A percentile compares a stretch with the other conserved stretches of the same genome.
Evolutionary conservation across 2,797 vertebrate species (phyloP).

Genomic region (Mastacembelus armatus): DNA sequence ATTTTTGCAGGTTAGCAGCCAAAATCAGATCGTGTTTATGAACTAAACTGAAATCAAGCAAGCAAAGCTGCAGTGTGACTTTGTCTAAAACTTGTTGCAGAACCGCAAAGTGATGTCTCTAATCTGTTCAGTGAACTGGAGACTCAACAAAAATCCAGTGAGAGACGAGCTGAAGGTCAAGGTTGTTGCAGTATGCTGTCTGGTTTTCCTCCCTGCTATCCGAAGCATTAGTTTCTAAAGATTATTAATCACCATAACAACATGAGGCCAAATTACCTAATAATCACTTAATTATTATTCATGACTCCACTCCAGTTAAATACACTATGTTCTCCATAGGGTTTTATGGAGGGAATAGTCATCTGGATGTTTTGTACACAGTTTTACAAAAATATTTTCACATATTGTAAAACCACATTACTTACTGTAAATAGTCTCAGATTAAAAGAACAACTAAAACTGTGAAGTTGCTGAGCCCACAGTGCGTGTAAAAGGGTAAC

Average conservation of each 20-base stretch:
- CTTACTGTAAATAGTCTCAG: slow-evolving; percentile 1
- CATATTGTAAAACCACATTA: slow-evolving; percentile 15
- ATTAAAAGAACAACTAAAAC: slow-evolving; percentile 32
- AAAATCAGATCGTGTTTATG: slow-evolving; percentile 15
- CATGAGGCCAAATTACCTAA: slow-evolving; percentile 38
- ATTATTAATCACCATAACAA: slow-evolving; percentile 40
- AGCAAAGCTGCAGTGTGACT: slow-evolving; percentile 25
- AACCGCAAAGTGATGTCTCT: slow-evolving; percentile 41
- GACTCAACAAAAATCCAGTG: slow-evolving; percentile 34
- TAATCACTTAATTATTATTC: slow-evolving; percentile 42
- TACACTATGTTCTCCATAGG: background rate
- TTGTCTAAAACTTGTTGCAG: slow-evolving; percentile 31
- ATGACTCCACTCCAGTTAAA: slow-evolving; percentile 32
- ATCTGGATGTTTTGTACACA: background rate
- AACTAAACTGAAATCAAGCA: slow-evolving; percentile 35
- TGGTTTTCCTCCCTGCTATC: slow-evolving; percentile 13
- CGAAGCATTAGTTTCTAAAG: slow-evolving; percentile 33
- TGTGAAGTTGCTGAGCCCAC: no score
- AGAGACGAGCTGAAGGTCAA: slow-evolving; percentile 58
- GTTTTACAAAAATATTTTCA: background rate
- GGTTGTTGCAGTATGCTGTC: slow-evolving; percentile 22
- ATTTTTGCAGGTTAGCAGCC: slow-evolving; percentile 13
- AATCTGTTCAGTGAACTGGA: slow-evolving; percentile 49
- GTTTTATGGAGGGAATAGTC: slow-evolving; percentile 22
- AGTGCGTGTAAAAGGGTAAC: slow-evolving; percentile 5